Percentiles rank a stretch among this genome's conserved stretches.
Conservation (phyloP, 2,797 vertebrate species). For the Onychomys leucogaster region DNA sequence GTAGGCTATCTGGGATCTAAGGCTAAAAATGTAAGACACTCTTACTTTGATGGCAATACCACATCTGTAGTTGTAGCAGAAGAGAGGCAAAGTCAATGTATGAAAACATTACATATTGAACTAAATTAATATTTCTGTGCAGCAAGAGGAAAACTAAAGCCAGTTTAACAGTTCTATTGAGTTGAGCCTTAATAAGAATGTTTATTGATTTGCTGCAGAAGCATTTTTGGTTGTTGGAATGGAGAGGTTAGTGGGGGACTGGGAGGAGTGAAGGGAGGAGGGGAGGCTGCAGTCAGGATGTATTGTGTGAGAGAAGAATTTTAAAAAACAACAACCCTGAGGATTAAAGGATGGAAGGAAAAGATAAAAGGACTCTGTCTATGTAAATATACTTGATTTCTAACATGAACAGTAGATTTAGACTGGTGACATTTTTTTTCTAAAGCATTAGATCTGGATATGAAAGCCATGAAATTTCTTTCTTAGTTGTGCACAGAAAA, state of each 20-base stretch:
- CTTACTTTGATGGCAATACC: background rate
- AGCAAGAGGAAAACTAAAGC: conserved; percentile 28
- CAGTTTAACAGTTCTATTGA: conserved; percentile 2
- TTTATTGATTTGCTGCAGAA: background rate
- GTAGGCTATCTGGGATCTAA: background rate
- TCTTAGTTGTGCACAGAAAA: background rate
- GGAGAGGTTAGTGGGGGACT: rapidly evolving
- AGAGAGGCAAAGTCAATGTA: background rate
- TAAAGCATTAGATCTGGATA: background rate
- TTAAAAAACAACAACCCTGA: background rate
- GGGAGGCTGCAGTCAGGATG: too few species aligned
- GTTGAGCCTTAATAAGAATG: conserved; percentile 22
- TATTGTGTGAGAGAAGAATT: background rate
- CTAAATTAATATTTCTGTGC: conserved; percentile 16
- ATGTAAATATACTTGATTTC: conserved; percentile 48
- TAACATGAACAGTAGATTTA: conserved; percentile 44
- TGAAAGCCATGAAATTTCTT: background rate
- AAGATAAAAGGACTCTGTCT: background rate
- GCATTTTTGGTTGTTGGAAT: background rate
- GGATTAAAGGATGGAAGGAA: background rate
- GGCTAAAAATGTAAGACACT: background rate
- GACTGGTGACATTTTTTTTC: conserved; percentile 14
- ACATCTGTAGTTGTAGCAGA: background rate
- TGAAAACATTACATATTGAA: background rate
- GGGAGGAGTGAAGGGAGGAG: background rate